Percentiles rank a stretch among this genome's conserved stretches.
These are phyloP conservation scores for Drosophila quasianomalipes DNA, from an alignment of 2,888 invertebrate species.

Conservation along the genomic window DNA sequence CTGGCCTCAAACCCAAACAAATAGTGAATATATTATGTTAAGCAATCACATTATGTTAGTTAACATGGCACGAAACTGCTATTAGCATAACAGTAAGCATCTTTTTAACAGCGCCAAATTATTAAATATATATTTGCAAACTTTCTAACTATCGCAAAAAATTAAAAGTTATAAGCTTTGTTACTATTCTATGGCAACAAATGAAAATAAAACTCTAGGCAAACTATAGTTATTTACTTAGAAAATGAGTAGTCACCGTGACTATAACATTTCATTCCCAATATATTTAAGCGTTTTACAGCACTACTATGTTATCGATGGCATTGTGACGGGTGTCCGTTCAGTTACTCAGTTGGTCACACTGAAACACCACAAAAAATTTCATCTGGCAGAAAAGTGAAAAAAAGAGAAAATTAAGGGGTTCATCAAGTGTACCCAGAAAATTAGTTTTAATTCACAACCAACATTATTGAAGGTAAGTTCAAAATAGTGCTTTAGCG, in stretches of 20 bases:
- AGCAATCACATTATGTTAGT: conserved; percentile 14
- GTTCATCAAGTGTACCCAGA: conserved; percentile 45
- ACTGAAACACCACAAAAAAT: conserved; percentile 52
- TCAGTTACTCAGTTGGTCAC: conserved; percentile 39
- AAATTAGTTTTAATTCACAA: conserved; percentile 66
- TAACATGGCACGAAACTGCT: conserved; percentile 16
- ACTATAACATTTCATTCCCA: conserved; percentile 27
- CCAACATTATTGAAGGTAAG: conserved; percentile 53
- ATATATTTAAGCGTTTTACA: conserved; percentile 3
- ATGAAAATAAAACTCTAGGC: background rate
- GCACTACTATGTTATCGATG: conserved; percentile 26
- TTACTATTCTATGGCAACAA: background rate
- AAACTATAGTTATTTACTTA: background rate
- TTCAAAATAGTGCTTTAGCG: conserved; percentile 7
- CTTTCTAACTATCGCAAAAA: background rate
- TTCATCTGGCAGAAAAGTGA: conserved; percentile 66
- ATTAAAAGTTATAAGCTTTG: background rate
- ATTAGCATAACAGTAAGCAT: conserved; percentile 7
- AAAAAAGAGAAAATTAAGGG: conserved; percentile 70
- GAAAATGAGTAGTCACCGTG: background rate
- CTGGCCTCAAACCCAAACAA: conserved; percentile 79
- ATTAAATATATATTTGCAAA: background rate
- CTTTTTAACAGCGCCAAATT: background rate
- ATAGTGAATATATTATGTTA: conserved; percentile 35
- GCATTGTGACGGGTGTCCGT: conserved; percentile 13